Conservation (phyloP, 2,797 vertebrate genomes). For the Adelosebastes latens region DNA sequence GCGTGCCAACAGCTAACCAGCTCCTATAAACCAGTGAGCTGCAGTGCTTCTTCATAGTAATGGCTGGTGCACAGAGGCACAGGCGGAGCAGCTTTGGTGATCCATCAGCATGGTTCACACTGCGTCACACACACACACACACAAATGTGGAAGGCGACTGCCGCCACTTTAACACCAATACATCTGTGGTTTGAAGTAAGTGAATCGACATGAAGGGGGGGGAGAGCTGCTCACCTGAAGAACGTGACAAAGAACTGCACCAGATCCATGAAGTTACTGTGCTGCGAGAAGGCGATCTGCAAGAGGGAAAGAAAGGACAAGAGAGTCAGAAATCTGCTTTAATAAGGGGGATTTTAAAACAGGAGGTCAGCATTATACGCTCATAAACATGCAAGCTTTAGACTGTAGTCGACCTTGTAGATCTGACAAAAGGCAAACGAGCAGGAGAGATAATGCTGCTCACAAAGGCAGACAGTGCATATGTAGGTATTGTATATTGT, state of each 20-base stretch:
- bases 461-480: not conserved
- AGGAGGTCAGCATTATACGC: constrained; percentile 36
- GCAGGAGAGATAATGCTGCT: not conserved
- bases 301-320: not conserved
- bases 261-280: constrained; percentile 99
- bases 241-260: constrained; percentile 99
- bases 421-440: constrained; percentile 15
- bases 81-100: constrained; percentile 29
- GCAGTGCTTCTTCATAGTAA: constrained; percentile 33
- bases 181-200: not conserved
- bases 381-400: constrained; percentile 1
- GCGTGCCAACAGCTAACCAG: constrained; percentile 10
- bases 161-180: not conserved
- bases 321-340: constrained; percentile 23
- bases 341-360: constrained; percentile 10
- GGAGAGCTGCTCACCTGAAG: constrained; percentile 90
- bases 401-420: constrained; percentile 37
- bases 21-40: constrained; percentile 25
- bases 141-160: not conserved
- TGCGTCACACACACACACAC: constrained; percentile 1
- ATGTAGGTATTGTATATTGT: no score
- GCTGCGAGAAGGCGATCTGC: constrained; percentile 98
- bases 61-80: not conserved
- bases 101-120: constrained; percentile 35
- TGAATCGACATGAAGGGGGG: not conserved